Percentiles rank a stretch among this genome's conserved stretches.
Conservation (phyloP, 1,140 invertebrate genomes). For the Prorops nasuta region DNA sequence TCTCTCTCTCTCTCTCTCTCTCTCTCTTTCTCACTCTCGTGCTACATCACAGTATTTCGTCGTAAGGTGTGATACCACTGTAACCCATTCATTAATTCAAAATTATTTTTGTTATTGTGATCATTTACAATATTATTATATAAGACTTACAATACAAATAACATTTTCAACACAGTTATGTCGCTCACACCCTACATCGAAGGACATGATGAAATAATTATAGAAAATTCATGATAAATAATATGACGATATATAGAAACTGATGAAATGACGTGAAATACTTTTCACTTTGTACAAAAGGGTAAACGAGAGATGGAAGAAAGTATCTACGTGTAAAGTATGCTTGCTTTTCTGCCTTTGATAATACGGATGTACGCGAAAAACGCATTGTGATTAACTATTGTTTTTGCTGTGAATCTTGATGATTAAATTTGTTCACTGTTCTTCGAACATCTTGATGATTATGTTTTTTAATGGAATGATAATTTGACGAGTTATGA, state of each 20-base stretch:
- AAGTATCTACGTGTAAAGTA: slow-evolving; percentile 19
- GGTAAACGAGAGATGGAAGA: slow-evolving; percentile 24
- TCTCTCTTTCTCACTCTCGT: too few species aligned
- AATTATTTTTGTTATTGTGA: not conserved
- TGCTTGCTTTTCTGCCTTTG: not conserved
- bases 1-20: too few species aligned
- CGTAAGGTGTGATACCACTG: not conserved
- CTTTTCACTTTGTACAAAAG: slow-evolving; percentile 32
- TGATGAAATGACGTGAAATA: slow-evolving; percentile 24
- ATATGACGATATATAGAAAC: slow-evolving; percentile 20
- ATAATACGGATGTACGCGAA: slow-evolving; percentile 24
- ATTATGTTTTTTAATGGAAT: slow-evolving; percentile 50
- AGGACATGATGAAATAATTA: slow-evolving; percentile 2
- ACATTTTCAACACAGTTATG: not conserved
- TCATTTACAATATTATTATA: not conserved
- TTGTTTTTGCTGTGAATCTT: slow-evolving; percentile 34
- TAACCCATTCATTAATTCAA: not conserved
- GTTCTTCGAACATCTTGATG: slow-evolving; percentile 43
- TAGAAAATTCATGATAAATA: slow-evolving; percentile 30
- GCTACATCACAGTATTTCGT: not conserved
- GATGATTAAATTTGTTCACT: slow-evolving; percentile 39
- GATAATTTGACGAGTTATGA: slow-evolving; percentile 50
- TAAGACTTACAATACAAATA: not conserved
- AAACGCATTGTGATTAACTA: slow-evolving; percentile 31
- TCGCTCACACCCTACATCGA: not conserved